Percentiles rank a stretch among this genome's conserved stretches.
phyloP scores from a whole-genome alignment of 2,113 vertebrate species.

The Myrmophylax atrothorax region DNA sequence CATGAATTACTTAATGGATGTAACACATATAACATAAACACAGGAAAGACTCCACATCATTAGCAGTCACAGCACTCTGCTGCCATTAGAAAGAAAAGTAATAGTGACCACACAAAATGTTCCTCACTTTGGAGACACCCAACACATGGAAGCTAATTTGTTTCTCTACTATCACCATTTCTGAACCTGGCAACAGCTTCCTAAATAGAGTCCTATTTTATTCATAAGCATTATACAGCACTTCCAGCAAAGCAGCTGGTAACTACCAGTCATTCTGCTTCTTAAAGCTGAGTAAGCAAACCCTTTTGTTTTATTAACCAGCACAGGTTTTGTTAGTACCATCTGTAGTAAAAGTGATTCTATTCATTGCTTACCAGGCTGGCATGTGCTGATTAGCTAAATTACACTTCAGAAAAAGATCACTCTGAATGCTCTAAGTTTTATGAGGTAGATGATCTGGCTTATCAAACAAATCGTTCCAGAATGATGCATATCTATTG shows the following conservation, averaged over 20 bases:
- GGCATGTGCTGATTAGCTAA: neutral
- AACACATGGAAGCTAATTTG: neutral
- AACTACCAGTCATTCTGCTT: neutral
- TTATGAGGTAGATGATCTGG: neutral
- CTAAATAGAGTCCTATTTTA: conserved; percentile 20
- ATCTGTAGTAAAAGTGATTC: neutral
- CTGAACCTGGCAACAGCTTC: neutral
- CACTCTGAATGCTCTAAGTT: neutral
- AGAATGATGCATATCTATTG: neutral
- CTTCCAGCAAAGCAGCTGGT: conserved; percentile 4
- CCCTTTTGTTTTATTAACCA: conserved; percentile 18
- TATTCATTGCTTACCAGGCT: neutral
- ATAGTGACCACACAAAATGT: neutral
- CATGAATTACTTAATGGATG: neutral
- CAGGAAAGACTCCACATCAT: neutral
- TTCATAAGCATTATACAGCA: conserved; percentile 9
- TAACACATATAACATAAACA: neutral
- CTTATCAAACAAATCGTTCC: neutral
- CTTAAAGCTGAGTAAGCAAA: conserved; percentile 25
- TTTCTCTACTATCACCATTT: neutral
- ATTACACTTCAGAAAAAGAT: neutral
- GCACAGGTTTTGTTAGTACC: neutral
- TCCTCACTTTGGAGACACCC: neutral
- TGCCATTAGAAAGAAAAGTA: neutral
- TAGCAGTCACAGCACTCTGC: neutral